Conservation (phyloP, 2,113 vertebrate genomes). For the Anhinga rufa region DNA sequence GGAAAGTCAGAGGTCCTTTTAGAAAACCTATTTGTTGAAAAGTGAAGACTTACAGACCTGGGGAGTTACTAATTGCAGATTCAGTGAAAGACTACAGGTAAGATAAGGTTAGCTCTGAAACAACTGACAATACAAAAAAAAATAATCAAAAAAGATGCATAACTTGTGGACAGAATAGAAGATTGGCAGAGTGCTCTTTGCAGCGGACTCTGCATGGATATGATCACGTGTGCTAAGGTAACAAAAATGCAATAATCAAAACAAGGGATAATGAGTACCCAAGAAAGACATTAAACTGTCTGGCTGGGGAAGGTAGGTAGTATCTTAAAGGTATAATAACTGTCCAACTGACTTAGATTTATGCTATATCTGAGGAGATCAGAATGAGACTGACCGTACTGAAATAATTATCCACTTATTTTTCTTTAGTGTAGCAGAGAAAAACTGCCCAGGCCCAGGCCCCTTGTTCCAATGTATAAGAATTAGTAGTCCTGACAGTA, state of each 20-base stretch:
- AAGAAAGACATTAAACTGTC: not conserved
- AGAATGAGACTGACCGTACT: accelerated
- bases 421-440: not conserved
- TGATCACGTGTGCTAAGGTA: not conserved
- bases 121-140: not conserved
- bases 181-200: not conserved
- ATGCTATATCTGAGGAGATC: not conserved
- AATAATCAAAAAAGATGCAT: not conserved
- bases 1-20: not conserved
- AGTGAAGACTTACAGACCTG: not conserved
- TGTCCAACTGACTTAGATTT: not conserved
- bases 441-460: not conserved
- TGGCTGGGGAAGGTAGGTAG: not conserved
- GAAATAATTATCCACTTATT: not conserved
- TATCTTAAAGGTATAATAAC: not conserved
- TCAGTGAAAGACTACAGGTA: accelerated
- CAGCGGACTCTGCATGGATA: not conserved
- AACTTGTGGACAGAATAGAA: not conserved
- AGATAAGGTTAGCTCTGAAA: not conserved
- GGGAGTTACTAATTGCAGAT: not conserved
- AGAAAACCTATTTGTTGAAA: not conserved
- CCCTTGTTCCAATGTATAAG: not conserved
- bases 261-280: not conserved
- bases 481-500: not conserved
- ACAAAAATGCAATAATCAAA: not conserved